Percentiles rank a stretch among this genome's conserved stretches.
These are phyloP conservation scores for Zhuqinia jingwanae DNA, from an alignment of 2,888 invertebrate species.

Conservation along the genomic window DNA sequence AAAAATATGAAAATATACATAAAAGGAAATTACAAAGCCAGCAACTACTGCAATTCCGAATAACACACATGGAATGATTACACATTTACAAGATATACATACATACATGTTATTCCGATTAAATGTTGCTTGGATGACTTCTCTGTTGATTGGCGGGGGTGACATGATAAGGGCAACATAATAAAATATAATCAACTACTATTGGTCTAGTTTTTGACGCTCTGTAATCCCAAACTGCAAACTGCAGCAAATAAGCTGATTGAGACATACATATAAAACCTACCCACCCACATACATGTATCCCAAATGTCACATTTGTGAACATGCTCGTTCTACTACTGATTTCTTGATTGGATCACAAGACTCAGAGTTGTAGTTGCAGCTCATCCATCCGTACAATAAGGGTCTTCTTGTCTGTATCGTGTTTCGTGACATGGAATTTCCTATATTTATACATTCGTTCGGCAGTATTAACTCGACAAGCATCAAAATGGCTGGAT, in stretches of 20 bases:
- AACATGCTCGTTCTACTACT: neutral
- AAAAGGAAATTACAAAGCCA: too few species aligned
- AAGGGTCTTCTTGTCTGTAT: neutral
- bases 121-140: too few species aligned
- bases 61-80: too few species aligned
- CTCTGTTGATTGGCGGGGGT: neutral
- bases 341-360: constrained; percentile 38
- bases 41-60: too few species aligned
- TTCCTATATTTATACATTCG: neutral
- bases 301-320: neutral
- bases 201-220: neutral
- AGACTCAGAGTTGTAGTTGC: neutral
- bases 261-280: too few species aligned
- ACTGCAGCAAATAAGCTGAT: too few species aligned
- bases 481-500: neutral
- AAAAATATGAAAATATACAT: too few species aligned
- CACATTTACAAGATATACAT: too few species aligned
- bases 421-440: too few species aligned
- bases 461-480: neutral
- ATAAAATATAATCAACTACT: neutral
- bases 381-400: neutral
- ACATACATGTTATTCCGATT: too few species aligned
- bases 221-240: neutral
- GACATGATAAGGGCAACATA: neutral
- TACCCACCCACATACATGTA: neutral